Conservation (phyloP, 2,113 vertebrate species). For the Albula goreensis region DNA sequence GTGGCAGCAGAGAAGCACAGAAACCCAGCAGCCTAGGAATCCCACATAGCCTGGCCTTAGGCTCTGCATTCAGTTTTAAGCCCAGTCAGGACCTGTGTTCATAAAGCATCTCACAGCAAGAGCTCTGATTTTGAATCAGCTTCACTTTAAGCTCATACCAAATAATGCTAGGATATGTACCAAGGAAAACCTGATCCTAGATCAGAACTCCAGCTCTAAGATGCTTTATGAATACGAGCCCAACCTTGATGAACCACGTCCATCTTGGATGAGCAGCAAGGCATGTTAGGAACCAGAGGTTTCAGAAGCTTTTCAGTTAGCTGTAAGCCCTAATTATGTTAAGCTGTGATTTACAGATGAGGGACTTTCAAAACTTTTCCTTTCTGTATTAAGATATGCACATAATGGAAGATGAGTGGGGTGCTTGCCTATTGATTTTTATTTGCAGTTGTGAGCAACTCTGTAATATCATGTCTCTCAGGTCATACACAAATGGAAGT, state of each 20-base stretch:
- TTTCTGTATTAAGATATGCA: not conserved
- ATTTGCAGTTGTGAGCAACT: not conserved
- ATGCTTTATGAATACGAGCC: no score
- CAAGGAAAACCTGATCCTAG: no score
- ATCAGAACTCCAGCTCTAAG: no score
- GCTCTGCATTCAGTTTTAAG: not conserved
- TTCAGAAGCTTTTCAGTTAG: not conserved
- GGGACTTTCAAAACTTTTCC: not conserved
- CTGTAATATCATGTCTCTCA: no score
- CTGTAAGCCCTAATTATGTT: not conserved
- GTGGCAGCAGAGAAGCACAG: not conserved
- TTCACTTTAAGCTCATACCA: not conserved
- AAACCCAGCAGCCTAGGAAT: not conserved
- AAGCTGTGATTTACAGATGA: not conserved
- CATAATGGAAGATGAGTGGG: not conserved
- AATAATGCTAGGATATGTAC: no score
- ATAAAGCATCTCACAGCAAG: no score
- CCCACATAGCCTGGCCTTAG: not conserved
- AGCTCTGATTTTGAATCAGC: no score
- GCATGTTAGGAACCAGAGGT: slow-evolving; percentile 6
- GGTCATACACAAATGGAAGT: no score
- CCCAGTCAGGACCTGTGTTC: not conserved
- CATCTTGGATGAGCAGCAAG: not conserved
- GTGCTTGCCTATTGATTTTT: not conserved
- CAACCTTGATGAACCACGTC: no score